A percentile compares a stretch with the other conserved stretches of the same genome.
Conservation (phyloP, 1,140 invertebrate genomes). For the Lordiphosa clarofinis region DNA sequence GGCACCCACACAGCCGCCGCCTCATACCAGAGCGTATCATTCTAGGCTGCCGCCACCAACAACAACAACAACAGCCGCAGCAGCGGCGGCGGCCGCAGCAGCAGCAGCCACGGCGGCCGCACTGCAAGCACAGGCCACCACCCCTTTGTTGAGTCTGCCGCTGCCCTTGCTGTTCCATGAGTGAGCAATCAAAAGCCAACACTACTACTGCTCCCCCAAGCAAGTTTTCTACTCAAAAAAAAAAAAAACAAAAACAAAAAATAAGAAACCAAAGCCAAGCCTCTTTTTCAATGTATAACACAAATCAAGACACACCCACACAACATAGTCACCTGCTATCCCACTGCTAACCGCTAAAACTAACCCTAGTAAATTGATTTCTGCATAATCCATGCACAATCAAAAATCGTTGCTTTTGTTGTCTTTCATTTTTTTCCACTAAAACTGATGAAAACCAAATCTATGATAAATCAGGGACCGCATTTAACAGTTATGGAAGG, state of each 20-base stretch:
- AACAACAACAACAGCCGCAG: slow-evolving; percentile 28
- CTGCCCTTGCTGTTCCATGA: slow-evolving; percentile 64
- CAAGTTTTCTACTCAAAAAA: slow-evolving; percentile 54
- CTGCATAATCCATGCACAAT: slow-evolving; percentile 53
- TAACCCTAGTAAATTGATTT: slow-evolving; percentile 40
- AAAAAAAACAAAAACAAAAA: slow-evolving; percentile 19
- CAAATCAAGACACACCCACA: slow-evolving; percentile 65
- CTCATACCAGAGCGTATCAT: slow-evolving; percentile 32
- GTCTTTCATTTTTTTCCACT: slow-evolving; percentile 16
- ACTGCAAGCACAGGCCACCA: slow-evolving; percentile 17
- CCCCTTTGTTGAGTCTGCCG: slow-evolving; percentile 51
- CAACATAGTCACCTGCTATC: slow-evolving; percentile 24
- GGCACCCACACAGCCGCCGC: slow-evolving; percentile 47
- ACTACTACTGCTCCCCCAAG: slow-evolving; percentile 34
- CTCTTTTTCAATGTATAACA: slow-evolving; percentile 71
- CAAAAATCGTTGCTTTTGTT: slow-evolving; percentile 44
- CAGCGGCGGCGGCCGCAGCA: slow-evolving; percentile 19
- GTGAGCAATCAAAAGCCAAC: slow-evolving; percentile 44
- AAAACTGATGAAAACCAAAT: neutral
- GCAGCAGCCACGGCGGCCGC: slow-evolving; percentile 24
- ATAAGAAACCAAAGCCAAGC: slow-evolving; percentile 62
- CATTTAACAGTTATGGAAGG: too few species aligned
- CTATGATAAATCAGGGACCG: too few species aligned
- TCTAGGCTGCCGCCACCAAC: slow-evolving; percentile 60
- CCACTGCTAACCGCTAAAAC: slow-evolving; percentile 43